Evolutionary conservation across 2,797 vertebrate genomes (phyloP), one percentile per base, ranked within the genome.

Genomic region (Parauchenoglanis punctatus): DNA sequence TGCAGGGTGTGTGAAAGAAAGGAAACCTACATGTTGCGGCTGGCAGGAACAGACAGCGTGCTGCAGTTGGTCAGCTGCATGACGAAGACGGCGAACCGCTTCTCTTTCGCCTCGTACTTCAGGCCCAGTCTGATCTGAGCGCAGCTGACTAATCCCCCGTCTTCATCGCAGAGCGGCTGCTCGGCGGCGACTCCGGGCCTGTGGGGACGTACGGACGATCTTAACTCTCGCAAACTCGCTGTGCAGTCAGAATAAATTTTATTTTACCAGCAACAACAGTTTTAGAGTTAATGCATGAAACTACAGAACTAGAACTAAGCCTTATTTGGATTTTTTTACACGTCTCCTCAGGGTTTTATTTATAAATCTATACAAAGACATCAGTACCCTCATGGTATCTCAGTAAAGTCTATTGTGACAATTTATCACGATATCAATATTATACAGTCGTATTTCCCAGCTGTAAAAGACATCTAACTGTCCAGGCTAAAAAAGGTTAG

Each of bases 61-160:
- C 95, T 90, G 88, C 96, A 96, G 92, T 97, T 97, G 91, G 93
- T 95, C 76, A 99, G 95, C 93, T 97, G 97, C 92, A 97, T 94
- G 90, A 99, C 90, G 82, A 95, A 94, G 92, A 99, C 91, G 0
- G 96, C 97, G 93, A 99, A 99, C 31, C 97, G 96, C 72, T 96
- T 97, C 88, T 96, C 97, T 93, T 96, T 97, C 72, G 96, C 95
- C 89, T 99, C 97, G 3, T 98, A 98, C 94, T 97, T 97, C 94
- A 98, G 96, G 67, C 97, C 96, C 76, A 99, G 95, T 91, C 98
- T 97, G 90, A 99, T 95, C 94, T 97, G 97, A 86, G 97, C 93
- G 73, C 96, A 96, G 90, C 95, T 95, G 20, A 52, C 89, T 0
- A 91, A 90, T 83, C 95, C 93, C 1, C 93, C 83, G 75, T 98